Conservation (phyloP, 2,888 invertebrate species). For the Biston betularia region DNA sequence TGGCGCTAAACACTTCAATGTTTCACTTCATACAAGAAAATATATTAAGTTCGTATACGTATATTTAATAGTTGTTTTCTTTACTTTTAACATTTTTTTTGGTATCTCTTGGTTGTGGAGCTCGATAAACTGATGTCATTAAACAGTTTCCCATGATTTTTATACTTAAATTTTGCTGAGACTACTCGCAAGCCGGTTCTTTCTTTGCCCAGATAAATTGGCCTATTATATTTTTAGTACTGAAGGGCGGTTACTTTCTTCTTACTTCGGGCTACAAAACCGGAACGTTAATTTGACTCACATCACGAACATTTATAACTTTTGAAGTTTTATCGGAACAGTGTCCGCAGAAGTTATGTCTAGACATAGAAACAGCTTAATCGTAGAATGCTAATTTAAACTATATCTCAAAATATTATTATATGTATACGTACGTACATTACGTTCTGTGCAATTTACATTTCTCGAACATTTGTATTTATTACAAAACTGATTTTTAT, state of each 20-base stretch:
- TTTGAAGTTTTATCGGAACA: not conserved
- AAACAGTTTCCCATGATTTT: constrained; percentile 44
- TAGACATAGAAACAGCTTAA: no score
- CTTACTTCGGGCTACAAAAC: constrained; percentile 37
- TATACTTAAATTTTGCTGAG: constrained; percentile 50
- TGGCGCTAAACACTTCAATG: no score
- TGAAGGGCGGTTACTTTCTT: constrained; percentile 57
- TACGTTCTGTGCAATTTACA: not conserved
- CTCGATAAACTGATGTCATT: constrained; percentile 48
- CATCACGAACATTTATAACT: not conserved
- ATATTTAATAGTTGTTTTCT: not conserved
- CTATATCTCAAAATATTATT: not conserved
- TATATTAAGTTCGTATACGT: not conserved
- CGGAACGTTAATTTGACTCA: constrained; percentile 38
- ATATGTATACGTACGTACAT: not conserved
- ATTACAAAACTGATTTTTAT: constrained; percentile 21
- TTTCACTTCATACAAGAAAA: not conserved
- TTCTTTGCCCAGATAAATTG: constrained; percentile 44
- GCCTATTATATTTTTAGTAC: constrained; percentile 23
- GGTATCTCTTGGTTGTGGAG: constrained; percentile 39
- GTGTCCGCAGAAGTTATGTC: not conserved
- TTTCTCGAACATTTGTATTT: constrained; percentile 4
- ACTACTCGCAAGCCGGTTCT: constrained; percentile 43
- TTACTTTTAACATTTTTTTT: constrained; percentile 51
- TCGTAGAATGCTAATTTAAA: no score